Evolutionary conservation across 35 echinoderm and acorn worm species (phyloP), one percentile per base, ranked within the genome.

Genomic region (Stichopus chloronotus): DNA sequence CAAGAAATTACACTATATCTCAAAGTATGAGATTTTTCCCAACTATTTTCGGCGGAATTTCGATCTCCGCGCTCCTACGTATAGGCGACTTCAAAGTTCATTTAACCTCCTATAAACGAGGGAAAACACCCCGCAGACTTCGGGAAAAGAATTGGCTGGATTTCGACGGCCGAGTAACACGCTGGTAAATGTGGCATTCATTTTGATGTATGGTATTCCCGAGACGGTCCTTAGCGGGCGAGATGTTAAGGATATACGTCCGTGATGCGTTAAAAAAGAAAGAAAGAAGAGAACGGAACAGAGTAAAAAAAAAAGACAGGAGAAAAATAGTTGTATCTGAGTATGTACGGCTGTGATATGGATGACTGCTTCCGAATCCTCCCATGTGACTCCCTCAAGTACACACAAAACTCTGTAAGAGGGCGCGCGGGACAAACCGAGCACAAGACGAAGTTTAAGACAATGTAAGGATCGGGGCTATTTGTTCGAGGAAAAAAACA

Each of bases 161-260:
- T 43, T 43, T 43, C 30, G 30, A 43, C 30, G 30, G 30, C 76
- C 52, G 21, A 23, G 57, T 58, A 7, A 85, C 82, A 85, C 82
- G 82, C 82, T 23, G 82, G n/a, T 58, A 85, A 85, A 85, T 85
- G 52, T 85, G 82, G 82, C 82, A 58, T 58, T 85, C 82, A 85
- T 85, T 85, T 85, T 43, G 30, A 58, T 58, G 58, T 23, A 58
- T n/a, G 19, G 52, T 58, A 85, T 58, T 58, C 82, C 82, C 82
- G 43, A 85, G 82, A 85, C 56, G 52, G 30, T 19, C 14, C 69
- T 74, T 7, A 74, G 69, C 69, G 69, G 69, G 69, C 22, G 69
- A 74, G 69, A 74, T 74, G 69, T 74, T 74, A 74, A 21, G 69
- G 17, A 20, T 7, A 7, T 61, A 82, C 23, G 11, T 78, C 76